These are phyloP conservation scores for Procapra przewalskii DNA, from an alignment of 2,113 vertebrate species.

Conservation along the genomic window DNA sequence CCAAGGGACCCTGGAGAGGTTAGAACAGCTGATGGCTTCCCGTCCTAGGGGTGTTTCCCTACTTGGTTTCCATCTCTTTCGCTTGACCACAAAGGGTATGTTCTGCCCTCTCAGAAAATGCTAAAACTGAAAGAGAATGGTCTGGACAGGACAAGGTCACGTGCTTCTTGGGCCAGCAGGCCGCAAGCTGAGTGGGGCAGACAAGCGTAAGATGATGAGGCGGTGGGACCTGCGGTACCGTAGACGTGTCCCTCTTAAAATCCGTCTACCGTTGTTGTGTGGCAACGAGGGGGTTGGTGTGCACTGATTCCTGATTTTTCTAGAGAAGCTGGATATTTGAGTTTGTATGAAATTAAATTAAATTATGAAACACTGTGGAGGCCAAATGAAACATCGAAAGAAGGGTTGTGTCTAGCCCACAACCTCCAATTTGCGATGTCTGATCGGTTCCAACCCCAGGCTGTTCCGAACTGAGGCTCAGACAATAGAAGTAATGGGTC, in stretches of 20 bases:
- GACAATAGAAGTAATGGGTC: background rate
- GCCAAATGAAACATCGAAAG: background rate
- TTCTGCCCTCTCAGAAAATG: background rate
- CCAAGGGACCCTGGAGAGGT: background rate
- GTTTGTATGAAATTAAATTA: background rate
- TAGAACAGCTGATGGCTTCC: background rate
- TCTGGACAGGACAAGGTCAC: background rate
- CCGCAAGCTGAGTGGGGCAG: background rate
- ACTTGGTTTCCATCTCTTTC: background rate
- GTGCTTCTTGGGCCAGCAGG: background rate
- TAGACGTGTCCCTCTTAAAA: rapidly evolving
- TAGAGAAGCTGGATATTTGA: background rate
- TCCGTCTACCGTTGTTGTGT: background rate
- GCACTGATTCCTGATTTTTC: background rate
- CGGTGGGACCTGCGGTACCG: too few species aligned
- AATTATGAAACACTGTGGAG: background rate
- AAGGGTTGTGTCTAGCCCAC: background rate
- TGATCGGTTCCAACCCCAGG: background rate
- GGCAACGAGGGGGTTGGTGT: rapidly evolving
- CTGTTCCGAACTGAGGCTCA: background rate
- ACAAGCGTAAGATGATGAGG: background rate
- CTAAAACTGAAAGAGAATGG: background rate
- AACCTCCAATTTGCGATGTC: background rate
- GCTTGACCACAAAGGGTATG: background rate
- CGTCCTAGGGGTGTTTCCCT: background rate